phyloP scores from a whole-genome alignment of 2,113 vertebrate genomes.

The Leucopsar rothschildi region DNA sequence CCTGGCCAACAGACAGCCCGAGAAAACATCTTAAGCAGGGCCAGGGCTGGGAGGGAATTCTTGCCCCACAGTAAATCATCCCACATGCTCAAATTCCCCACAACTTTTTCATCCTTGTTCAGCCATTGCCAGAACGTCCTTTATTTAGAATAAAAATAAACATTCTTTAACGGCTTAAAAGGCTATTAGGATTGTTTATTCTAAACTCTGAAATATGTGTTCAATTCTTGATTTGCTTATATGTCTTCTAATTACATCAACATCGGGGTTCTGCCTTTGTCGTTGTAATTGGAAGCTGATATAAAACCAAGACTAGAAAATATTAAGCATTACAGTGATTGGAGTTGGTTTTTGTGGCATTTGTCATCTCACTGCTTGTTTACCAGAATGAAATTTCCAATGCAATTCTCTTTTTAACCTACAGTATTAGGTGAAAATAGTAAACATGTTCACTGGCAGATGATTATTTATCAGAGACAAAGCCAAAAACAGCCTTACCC shows the following conservation, averaged over 20 bases:
- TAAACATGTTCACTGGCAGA: neutral
- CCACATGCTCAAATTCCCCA: neutral
- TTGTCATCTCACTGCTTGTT: constrained; percentile 21
- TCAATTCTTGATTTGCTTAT: neutral
- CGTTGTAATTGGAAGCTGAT: neutral
- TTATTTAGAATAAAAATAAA: neutral
- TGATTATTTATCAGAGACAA: neutral
- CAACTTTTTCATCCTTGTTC: neutral
- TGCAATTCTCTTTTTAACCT: neutral
- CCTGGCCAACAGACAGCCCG: neutral
- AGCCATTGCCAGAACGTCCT: neutral
- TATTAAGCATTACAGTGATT: neutral
- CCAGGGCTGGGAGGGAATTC: neutral
- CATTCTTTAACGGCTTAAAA: neutral
- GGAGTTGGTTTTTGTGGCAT: neutral
- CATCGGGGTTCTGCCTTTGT: neutral
- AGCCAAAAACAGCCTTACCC: neutral
- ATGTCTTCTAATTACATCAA: neutral
- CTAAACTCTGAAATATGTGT: neutral
- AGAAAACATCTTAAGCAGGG: neutral
- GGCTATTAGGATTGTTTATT: neutral
- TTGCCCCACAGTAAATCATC: neutral
- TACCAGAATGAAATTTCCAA: neutral
- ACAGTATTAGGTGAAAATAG: neutral
- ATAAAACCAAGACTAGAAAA: neutral